A percentile compares a stretch with the other conserved stretches of the same genome.
Conservation (phyloP, 2,888 invertebrate genomes). For the Trachelus troglodyta region DNA sequence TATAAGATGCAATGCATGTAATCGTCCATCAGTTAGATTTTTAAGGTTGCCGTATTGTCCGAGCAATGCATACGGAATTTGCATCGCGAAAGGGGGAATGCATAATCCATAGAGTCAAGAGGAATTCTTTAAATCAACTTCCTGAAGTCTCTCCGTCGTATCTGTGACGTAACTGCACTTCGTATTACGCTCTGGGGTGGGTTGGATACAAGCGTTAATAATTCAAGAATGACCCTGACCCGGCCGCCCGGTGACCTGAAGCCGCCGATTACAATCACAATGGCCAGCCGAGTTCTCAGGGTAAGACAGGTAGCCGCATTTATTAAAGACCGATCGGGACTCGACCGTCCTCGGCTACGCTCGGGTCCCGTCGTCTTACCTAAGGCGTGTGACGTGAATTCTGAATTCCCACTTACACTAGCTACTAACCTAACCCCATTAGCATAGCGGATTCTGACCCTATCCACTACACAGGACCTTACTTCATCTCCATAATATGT, state of each 20-base stretch:
- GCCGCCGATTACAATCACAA: constrained; percentile 55
- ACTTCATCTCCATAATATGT: neutral
- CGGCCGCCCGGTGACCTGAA: constrained; percentile 46
- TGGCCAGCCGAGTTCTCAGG: constrained; percentile 47
- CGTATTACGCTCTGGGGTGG: constrained; percentile 14
- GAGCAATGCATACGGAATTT: neutral
- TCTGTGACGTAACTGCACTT: neutral
- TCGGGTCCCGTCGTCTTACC: neutral
- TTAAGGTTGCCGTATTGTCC: neutral
- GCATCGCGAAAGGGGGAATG: neutral
- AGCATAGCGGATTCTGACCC: constrained; percentile 29
- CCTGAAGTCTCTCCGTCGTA: neutral
- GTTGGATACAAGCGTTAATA: constrained; percentile 49
- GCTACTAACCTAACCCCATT: constrained; percentile 31
- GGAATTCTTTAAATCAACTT: neutral
- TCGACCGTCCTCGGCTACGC: neutral
- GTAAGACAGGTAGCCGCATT: constrained; percentile 58
- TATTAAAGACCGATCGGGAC: constrained; percentile 26
- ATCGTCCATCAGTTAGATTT: neutral
- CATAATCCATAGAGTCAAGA: neutral
- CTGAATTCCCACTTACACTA: constrained; percentile 14
- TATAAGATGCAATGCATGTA: neutral
- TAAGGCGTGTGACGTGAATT: constrained; percentile 13
- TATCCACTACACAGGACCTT: neutral
- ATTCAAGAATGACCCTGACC: constrained; percentile 55